Conservation (phyloP, 2,113 vertebrate genomes). For the Tichodroma muraria region DNA sequence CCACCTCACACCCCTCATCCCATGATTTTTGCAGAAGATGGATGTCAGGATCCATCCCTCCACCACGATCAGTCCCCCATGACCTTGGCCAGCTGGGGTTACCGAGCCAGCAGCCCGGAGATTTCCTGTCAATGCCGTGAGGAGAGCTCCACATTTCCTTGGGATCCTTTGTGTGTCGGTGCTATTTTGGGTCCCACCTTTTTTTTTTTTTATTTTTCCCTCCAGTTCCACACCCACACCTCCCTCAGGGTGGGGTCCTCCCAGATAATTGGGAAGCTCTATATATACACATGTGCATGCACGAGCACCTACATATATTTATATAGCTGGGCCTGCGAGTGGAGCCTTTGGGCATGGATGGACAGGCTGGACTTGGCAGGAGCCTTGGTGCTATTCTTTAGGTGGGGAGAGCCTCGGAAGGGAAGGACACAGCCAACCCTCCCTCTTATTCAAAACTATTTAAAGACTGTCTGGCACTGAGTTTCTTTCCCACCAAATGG, state of each 20-base stretch:
- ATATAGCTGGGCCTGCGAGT: neutral
- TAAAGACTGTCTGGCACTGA: constrained; percentile 32
- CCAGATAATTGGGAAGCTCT: neutral
- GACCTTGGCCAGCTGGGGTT: neutral
- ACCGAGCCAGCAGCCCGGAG: neutral
- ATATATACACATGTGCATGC: neutral
- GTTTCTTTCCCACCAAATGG: constrained; percentile 54
- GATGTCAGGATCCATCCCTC: neutral
- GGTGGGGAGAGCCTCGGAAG: constrained; percentile 33
- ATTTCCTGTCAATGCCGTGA: neutral
- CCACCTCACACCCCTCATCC: neutral
- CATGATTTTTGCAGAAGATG: neutral
- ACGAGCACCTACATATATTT: neutral
- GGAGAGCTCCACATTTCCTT: constrained; percentile 33
- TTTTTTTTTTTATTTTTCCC: neutral
- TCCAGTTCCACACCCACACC: neutral
- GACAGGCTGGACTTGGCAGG: neutral
- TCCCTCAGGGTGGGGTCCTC: constrained; percentile 26
- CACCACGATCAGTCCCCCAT: rapidly evolving
- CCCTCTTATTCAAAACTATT: constrained; percentile 36
- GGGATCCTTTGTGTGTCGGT: neutral
- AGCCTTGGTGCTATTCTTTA: neutral
- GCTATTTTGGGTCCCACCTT: constrained; percentile 18
- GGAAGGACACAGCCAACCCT: constrained; percentile 51
- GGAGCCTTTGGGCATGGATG: neutral